A percentile compares a stretch with the other conserved stretches of the same genome.
These are phyloP conservation scores for Merluccius polli DNA, from an alignment of 2,797 vertebrate genomes.

Conservation along the genomic window DNA sequence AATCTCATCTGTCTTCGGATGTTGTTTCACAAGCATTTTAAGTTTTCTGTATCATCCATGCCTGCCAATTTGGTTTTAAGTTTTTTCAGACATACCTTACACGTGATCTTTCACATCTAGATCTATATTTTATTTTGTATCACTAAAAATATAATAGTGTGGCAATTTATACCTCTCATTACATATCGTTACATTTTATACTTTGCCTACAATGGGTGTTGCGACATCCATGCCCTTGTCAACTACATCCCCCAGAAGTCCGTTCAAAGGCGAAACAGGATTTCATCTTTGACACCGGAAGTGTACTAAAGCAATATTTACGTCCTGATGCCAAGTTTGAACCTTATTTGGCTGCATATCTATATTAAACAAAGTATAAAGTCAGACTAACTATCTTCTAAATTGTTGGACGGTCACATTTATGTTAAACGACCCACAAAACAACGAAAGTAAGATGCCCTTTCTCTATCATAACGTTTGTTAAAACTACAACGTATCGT, in stretches of 20 bases:
- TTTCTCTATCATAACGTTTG: not conserved
- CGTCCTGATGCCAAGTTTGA: constrained; percentile 33
- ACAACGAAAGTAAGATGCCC: constrained; percentile 58
- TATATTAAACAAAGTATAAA: not conserved
- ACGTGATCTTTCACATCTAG: not conserved
- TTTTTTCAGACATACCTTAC: not conserved
- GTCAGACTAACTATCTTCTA: not conserved
- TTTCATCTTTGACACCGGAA: constrained; percentile 37
- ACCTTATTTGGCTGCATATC: not conserved
- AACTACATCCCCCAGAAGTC: constrained; percentile 45
- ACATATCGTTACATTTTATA: not conserved
- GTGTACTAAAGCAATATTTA: constrained; percentile 5
- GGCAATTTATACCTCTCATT: not conserved
- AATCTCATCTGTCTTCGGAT: not conserved
- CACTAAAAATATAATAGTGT: not conserved
- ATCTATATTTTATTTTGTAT: not conserved
- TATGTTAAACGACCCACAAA: constrained; percentile 36
- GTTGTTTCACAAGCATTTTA: not conserved
- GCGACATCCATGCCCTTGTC: not conserved
- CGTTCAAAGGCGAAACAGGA: not conserved
- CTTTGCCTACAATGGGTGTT: not conserved
- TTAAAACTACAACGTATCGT: not conserved
- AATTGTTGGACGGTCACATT: constrained; percentile 19
- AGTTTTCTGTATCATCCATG: not conserved
- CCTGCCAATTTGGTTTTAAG: not conserved